These are phyloP conservation scores for Muscicapa adusta DNA, from an alignment of 2,113 vertebrate genomes.

Conservation along the genomic window DNA sequence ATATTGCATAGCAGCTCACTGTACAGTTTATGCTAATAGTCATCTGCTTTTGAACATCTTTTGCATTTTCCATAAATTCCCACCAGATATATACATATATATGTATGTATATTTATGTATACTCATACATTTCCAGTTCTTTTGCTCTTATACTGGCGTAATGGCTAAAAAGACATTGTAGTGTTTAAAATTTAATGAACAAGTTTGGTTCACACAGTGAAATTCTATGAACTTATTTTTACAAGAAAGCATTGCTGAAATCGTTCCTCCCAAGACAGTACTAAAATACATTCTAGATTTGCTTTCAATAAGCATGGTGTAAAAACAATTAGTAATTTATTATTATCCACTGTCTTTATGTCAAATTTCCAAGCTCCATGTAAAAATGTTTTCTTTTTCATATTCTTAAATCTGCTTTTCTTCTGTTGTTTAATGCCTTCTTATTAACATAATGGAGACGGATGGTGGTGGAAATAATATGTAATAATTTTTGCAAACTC, in stretches of 20 bases:
- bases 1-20: background rate
- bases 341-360: background rate
- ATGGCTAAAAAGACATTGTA: background rate
- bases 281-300: conserved; percentile 45
- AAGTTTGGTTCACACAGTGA: background rate
- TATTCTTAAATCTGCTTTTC: background rate
- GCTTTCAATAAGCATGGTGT: conserved; percentile 21
- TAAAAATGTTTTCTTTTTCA: background rate
- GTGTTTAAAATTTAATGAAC: conserved; percentile 17
- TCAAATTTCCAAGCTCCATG: background rate
- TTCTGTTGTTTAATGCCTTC: background rate
- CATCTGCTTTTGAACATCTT: conserved; percentile 12
- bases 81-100: background rate
- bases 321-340: conserved; percentile 36
- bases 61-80: background rate
- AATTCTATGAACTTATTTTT: conserved; percentile 47
- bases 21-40: background rate
- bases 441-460: background rate
- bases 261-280: background rate
- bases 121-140: background rate
- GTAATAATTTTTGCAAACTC: background rate
- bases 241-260: conserved; percentile 38
- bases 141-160: background rate
- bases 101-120: background rate
- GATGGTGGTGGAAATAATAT: background rate